Evolutionary conservation across 2,888 invertebrate species (phyloP), one percentile per base, ranked within the genome.

Genomic region (Ferrisia virgata): DNA sequence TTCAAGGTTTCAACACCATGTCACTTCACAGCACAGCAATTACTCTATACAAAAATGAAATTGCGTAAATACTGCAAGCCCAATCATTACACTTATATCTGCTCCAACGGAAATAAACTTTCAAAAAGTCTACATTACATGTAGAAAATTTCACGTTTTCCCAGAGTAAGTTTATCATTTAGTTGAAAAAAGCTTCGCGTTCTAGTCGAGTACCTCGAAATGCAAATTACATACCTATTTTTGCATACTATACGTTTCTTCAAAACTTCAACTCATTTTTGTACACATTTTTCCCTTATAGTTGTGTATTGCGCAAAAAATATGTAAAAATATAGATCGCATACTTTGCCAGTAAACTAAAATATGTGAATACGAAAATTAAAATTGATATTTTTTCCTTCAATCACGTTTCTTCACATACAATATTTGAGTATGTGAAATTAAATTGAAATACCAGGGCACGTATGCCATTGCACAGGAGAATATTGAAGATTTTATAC

Each of bases 341-440:
- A 36, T 76, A 76, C 36, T 76, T 36, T 36, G 72, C 72, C 72
- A 76, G 18, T 33, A 33, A 76, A 36, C 72, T 76, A 36, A 76
- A 76, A 76, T 76, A 76, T 36, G 72, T 36, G 72, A 76, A 76
- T 76, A 76, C 72, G 72, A 76, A 76, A 76, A 76, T 76, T 76
- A 76, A 76, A 76, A 76, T 76, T 76, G 72, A 76, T 76, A 76
- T 76, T 76, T 76, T 76, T 76, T 76, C 72, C 72, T 76, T 76
- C 72, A 76, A 76, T 76, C 72, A 76, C 72, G 72, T 76, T 76
- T 22, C 36, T 76, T 76, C 72, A 76, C 22, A 76, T 76, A 76
- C 36, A 76, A 76, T 76, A 76, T 76, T 76, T 76, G 72, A 76
- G 72, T 76, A 36, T 33, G 72, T 36, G 72, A 76, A 76, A 76